phyloP scores from a whole-genome alignment of 2,797 vertebrate species.

The Toxotes lorentzi region DNA sequence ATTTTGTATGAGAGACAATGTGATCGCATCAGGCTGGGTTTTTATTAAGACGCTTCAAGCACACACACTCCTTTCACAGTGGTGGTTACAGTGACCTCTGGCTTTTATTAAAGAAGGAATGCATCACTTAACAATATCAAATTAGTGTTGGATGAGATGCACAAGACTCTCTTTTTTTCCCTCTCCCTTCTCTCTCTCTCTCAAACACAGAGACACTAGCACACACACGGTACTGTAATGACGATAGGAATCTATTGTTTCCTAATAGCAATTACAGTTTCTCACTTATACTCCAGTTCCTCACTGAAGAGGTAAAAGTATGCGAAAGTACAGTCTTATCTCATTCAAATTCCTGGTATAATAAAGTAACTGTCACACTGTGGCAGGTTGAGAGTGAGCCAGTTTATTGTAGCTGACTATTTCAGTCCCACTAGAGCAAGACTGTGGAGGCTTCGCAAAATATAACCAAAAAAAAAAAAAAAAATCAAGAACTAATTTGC shows the following conservation, averaged over 20 bases:
- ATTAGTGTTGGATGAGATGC: constrained; percentile 60
- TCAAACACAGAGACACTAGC: constrained; percentile 14
- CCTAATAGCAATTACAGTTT: constrained; percentile 29
- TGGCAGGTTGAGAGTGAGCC: neutral
- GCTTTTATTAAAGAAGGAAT: constrained; percentile 75
- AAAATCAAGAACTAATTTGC: neutral
- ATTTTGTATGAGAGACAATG: constrained; percentile 14
- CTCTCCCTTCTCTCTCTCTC: neutral
- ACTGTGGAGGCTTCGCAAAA: neutral
- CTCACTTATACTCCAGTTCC: constrained; percentile 35
- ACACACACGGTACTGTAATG: constrained; percentile 1
- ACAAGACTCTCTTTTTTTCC: constrained; percentile 25
- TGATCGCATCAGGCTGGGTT: constrained; percentile 24
- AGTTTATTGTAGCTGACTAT: neutral
- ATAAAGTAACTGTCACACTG: neutral
- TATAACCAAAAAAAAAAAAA: neutral
- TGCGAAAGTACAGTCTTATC: constrained; percentile 34
- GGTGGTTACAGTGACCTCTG: constrained; percentile 58
- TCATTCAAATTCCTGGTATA: constrained; percentile 25
- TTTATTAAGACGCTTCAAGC: constrained; percentile 36
- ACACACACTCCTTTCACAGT: constrained; percentile 46
- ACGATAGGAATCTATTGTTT: constrained; percentile 25
- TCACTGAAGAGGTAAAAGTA: constrained; percentile 16
- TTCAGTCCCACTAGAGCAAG: neutral
- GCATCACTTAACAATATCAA: constrained; percentile 76